Conservation (phyloP, 1,140 invertebrate genomes). For the Neotoxoptera formosana region DNA sequence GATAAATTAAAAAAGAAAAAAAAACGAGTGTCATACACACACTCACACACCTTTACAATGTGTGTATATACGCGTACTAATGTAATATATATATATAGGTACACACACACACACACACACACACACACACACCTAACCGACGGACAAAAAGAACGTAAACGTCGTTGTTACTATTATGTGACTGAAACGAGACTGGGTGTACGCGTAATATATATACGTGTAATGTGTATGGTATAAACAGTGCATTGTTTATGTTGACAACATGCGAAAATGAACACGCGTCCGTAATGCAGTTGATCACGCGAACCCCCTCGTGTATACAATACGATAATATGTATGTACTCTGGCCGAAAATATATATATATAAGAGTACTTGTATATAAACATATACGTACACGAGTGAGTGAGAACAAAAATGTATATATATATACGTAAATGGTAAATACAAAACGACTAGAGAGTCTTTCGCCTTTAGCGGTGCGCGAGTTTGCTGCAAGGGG, state of each 20-base stretch:
- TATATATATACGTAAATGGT: neutral
- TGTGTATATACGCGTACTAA: neutral
- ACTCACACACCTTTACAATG: neutral
- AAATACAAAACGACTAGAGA: neutral
- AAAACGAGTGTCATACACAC: neutral
- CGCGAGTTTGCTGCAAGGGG: neutral
- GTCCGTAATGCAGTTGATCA: conserved; percentile 56
- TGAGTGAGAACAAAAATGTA: neutral
- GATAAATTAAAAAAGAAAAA: conserved; percentile 1
- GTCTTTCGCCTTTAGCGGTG: neutral
- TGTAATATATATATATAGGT: neutral
- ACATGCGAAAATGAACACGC: conserved; percentile 56
- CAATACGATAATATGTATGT: neutral
- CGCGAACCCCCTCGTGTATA: conserved; percentile 23
- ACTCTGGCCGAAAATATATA: neutral
- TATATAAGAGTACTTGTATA: neutral
- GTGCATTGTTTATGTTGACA: conserved; percentile 55
- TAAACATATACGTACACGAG: neutral
- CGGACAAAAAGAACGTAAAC: neutral
- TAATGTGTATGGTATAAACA: neutral
- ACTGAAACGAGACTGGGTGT: conserved; percentile 22
- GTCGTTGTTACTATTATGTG: conserved; percentile 25
- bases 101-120: neutral
- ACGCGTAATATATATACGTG: neutral
- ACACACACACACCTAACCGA: neutral